Base-by-base conservation (phyloP, 2,113 vertebrate genomes). In the Vimba vimba region DNA sequence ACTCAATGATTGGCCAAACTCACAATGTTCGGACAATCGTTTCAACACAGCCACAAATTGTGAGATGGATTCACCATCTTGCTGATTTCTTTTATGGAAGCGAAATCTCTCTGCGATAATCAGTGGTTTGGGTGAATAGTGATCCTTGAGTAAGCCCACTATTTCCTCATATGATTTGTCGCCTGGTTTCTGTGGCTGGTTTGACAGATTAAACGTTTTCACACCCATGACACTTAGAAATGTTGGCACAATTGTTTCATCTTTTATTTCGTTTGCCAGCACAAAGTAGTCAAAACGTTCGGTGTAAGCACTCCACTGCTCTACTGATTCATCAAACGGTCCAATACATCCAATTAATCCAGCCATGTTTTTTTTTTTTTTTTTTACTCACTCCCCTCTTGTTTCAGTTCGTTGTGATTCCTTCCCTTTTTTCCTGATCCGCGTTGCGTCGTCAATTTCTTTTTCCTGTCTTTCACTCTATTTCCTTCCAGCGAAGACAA, bases 201-300 rank as follows among this genome's bases (percentile, higher is more conserved):
- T 59, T 79, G 69, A 80, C 19, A 83, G 25, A 39, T 86, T 83
- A 43, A 85, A 82, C 12, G 30, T 89, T 36, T 86, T 86, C 52
- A 71, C 74, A 57, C 75, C 77, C 76, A 86, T 88, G 30, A 89
- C 77, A 87, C 52, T 85, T 12, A 85, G 80, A 64, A 86, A 86
- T 15, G 77, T 85, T 55, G 82, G 62, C 73, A 85, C 78, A 1
- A 73, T 19, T 6, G 78, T 79, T 19, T 84, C 66, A 2, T 25
- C 50, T 64, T 25, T 50, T 23, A 84, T 86, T 8, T 75, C 33
- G 19, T 87, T 89, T 75, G 82, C 76, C 21, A 75, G 36, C 4
- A 76, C 59, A 82, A 86, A 85, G 52, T 82, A 81, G 23, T 84
- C 85, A 86, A 84, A 86, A n/a, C 62, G n/a, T n/a, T 88, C 84